Evolutionary conservation across 35 echinoderm and acorn worm genomes (phyloP).

Genomic region (Holothuria glaberrima): DNA sequence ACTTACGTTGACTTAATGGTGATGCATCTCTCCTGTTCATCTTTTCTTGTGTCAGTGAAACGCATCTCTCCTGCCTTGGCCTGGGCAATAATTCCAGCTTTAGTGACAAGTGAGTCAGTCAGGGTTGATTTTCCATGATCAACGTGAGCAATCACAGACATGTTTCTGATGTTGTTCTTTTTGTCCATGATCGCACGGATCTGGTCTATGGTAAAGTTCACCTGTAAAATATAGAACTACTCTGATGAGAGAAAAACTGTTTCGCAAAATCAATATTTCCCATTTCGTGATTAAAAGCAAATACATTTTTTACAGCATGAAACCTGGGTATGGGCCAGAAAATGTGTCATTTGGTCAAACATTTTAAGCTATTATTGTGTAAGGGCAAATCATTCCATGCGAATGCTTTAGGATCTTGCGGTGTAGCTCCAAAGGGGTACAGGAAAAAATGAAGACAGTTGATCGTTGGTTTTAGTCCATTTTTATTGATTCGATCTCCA

Average conservation of each 20-base stretch:
- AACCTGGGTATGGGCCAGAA: too few relatives aligned
- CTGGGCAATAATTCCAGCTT: constrained; percentile 89
- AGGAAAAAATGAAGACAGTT: too few relatives aligned
- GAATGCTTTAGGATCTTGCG: too few relatives aligned
- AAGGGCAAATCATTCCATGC: too few relatives aligned
- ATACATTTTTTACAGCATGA: too few relatives aligned
- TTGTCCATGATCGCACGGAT: constrained; percentile 97
- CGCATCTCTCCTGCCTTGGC: constrained; percentile 82
- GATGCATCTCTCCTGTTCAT: constrained; percentile 96
- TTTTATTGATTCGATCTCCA: too few relatives aligned
- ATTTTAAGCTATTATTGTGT: too few relatives aligned
- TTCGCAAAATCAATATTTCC: too few relatives aligned
- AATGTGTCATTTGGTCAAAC: too few relatives aligned
- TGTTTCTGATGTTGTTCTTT: constrained; percentile 95
- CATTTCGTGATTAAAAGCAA: too few relatives aligned
- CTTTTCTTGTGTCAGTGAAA: constrained; percentile 97
- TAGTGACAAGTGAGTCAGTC: constrained; percentile 95
- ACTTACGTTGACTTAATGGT: constrained; percentile 99
- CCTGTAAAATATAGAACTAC: constrained; percentile 62
- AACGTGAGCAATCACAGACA: constrained; percentile 99
- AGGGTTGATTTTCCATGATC: constrained; percentile 99
- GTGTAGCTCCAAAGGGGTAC: too few relatives aligned
- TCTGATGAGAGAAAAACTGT: not conserved
- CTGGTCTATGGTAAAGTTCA: constrained; percentile 97
- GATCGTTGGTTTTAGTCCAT: too few relatives aligned